Percentiles rank a stretch among this genome's conserved stretches.
Conservation (phyloP, 2,888 invertebrate species). For the Keiferia lycopersicella region DNA sequence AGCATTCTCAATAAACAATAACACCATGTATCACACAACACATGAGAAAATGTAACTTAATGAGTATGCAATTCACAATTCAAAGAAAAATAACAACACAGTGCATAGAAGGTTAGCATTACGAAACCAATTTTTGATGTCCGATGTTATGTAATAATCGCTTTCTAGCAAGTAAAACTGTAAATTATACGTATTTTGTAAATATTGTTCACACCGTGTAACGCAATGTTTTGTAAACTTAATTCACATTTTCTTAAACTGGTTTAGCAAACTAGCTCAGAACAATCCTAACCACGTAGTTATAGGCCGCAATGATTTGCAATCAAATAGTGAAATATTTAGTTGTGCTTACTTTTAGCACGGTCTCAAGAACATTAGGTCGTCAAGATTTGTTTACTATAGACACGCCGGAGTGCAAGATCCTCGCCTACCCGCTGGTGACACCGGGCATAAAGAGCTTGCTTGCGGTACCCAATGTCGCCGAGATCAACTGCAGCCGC, state of each 20-base stretch:
- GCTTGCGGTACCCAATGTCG: conserved; percentile 28
- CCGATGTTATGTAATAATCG: not conserved
- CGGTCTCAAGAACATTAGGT: not conserved
- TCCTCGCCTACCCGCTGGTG: conserved; percentile 38
- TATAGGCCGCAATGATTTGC: not conserved
- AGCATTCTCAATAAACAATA: too few relatives aligned
- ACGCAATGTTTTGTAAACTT: conserved; percentile 18
- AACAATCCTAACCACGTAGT: not conserved
- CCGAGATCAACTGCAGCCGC: conserved; percentile 34
- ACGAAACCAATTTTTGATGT: too few relatives aligned
- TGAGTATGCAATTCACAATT: too few relatives aligned
- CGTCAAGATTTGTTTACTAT: conserved; percentile 36
- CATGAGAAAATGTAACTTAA: too few relatives aligned
- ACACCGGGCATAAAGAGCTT: conserved; percentile 35
- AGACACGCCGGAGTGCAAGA: conserved; percentile 44
- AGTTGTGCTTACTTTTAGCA: not conserved
- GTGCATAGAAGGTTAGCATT: too few relatives aligned
- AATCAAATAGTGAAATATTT: conserved; percentile 14
- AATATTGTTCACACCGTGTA: not conserved
- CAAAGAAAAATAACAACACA: too few relatives aligned
- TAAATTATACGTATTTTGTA: not conserved
- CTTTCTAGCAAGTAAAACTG: not conserved
- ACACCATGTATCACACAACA: too few relatives aligned
- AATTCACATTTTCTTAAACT: not conserved
- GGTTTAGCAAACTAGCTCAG: not conserved